phyloP scores from a whole-genome alignment of 1,140 invertebrate species.

The Eupeodes corollae region DNA sequence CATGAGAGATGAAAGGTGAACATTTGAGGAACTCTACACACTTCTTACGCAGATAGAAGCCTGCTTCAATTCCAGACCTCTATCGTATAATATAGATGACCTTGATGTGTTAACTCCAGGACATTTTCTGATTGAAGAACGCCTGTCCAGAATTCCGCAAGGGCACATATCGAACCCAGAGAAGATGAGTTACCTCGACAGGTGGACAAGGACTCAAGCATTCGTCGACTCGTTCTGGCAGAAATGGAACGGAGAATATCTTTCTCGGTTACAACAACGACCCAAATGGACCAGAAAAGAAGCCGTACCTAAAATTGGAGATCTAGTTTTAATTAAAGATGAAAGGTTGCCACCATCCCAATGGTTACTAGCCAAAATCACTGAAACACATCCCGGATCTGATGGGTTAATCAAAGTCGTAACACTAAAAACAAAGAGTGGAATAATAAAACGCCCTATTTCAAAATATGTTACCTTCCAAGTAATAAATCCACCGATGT shows the following conservation, averaged over 20 bases:
- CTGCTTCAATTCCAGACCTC: slow-evolving; percentile 16
- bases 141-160: too few relatives aligned
- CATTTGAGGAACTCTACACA: slow-evolving; percentile 18
- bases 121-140: slow-evolving; percentile 7
- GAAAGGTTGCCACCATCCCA: slow-evolving; percentile 21
- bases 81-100: slow-evolving; percentile 12
- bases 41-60: slow-evolving; percentile 15
- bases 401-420: slow-evolving; percentile 22
- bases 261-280: slow-evolving; percentile 10
- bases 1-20: slow-evolving; percentile 5
- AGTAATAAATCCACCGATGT: too few relatives aligned
- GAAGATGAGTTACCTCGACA: too few relatives aligned
- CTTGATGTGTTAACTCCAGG: slow-evolving; percentile 11
- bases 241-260: slow-evolving; percentile 16
- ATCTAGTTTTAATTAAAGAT: slow-evolving; percentile 31
- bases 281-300: slow-evolving; percentile 12
- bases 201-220: too few relatives aligned
- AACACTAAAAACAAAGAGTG: slow-evolving; percentile 14
- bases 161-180: too few relatives aligned
- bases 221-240: slow-evolving; percentile 9
- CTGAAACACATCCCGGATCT: slow-evolving; percentile 13
- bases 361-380: slow-evolving; percentile 26
- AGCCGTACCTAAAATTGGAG: slow-evolving; percentile 12
- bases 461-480: slow-evolving; percentile 4
- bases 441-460: slow-evolving; percentile 16